These are phyloP conservation scores for western clawed frog (Xenopus tropicalis) DNA, from an alignment of 2,113 vertebrate species.

Conservation along the genomic window DNA sequence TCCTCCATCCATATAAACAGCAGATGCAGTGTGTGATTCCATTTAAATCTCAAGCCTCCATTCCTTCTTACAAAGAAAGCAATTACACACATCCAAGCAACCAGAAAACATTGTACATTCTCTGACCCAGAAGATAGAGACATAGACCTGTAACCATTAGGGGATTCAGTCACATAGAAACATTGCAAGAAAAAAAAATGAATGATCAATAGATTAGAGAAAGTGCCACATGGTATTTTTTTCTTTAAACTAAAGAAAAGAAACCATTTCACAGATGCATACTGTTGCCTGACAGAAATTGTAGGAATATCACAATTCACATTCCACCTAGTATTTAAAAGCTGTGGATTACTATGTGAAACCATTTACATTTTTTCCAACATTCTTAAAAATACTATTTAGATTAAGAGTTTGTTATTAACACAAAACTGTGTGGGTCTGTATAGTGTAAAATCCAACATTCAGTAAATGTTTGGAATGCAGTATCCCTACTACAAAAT, in stretches of 20 bases:
- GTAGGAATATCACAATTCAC: background rate
- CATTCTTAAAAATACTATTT: no score
- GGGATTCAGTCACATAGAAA: slow-evolving; percentile 30
- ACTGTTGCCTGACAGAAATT: background rate
- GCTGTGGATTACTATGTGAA: no score
- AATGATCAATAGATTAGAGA: slow-evolving; percentile 18
- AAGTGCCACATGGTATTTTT: background rate
- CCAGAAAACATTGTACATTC: slow-evolving; percentile 22
- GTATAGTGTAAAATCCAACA: no score
- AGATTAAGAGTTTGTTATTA: no score
- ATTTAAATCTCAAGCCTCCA: slow-evolving; percentile 4
- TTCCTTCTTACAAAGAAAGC: slow-evolving; percentile 14
- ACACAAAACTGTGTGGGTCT: no score
- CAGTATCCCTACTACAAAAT: no score
- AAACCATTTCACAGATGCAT: background rate
- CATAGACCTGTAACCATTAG: slow-evolving; percentile 24
- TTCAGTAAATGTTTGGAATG: no score
- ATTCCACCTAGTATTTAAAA: background rate
- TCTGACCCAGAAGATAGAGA: slow-evolving; percentile 12
- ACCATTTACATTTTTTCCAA: no score
- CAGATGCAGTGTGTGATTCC: background rate
- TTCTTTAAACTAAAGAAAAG: background rate
- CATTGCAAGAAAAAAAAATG: slow-evolving; percentile 16
- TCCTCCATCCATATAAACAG: background rate
- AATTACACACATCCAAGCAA: slow-evolving; percentile 24